Conservation (phyloP, 2,113 vertebrate genomes). For the Rhineura floridana region DNA sequence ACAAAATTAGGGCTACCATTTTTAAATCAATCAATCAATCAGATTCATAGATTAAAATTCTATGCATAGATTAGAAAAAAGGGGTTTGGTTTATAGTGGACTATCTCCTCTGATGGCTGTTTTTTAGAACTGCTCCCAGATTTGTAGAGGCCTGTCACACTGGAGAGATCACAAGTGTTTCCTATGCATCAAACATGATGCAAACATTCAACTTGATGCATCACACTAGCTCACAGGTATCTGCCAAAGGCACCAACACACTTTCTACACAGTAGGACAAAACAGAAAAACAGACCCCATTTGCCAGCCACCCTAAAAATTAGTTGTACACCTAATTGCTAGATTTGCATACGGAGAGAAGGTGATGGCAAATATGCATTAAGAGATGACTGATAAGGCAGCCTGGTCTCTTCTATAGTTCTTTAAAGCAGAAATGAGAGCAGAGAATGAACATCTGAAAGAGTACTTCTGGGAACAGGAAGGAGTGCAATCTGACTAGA, state of each 20-base stretch:
- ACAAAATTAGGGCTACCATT: no score
- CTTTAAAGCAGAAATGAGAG: conserved; percentile 7
- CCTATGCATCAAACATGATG: not conserved
- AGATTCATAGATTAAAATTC: no score
- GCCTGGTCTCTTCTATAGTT: not conserved
- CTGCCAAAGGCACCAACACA: not conserved
- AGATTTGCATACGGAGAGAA: not conserved
- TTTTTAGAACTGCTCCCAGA: not conserved
- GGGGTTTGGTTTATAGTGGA: no score
- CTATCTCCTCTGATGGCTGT: no score
- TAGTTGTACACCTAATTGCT: not conserved
- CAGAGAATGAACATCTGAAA: conserved; percentile 29
- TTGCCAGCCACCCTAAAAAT: not conserved
- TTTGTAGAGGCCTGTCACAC: not conserved
- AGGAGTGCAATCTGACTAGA: conserved; percentile 20
- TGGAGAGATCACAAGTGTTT: not conserved
- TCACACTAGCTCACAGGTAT: not conserved
- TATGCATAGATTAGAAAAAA: no score
- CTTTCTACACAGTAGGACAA: not conserved
- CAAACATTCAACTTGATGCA: not conserved
- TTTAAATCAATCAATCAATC: no score
- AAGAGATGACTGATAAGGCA: conserved; percentile 18
- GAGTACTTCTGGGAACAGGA: conserved; percentile 23
- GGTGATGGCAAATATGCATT: not conserved
- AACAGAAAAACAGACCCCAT: not conserved